Conservation (phyloP, 2,797 vertebrate genomes). For the Dromococcyx pavoninus region DNA sequence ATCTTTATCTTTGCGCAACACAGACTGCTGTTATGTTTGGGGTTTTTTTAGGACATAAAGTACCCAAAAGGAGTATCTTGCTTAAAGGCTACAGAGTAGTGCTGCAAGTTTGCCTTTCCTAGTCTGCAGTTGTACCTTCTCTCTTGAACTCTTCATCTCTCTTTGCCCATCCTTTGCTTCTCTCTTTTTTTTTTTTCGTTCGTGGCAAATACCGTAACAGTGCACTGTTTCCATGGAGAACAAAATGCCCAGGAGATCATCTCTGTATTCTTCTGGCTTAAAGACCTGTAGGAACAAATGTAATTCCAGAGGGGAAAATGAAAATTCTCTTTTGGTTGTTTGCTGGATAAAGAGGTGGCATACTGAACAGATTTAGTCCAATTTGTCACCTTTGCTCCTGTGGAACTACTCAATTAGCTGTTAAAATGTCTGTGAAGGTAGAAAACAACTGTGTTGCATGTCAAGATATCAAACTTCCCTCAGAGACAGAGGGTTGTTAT, state of each 20-base stretch:
- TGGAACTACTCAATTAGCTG: background rate
- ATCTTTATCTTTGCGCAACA: background rate
- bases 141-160: background rate
- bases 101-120: background rate
- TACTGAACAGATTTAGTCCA: fast-evolving
- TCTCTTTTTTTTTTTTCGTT: background rate
- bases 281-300: background rate
- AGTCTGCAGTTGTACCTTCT: background rate
- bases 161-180: background rate
- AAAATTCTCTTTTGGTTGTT: background rate
- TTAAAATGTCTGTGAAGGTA: background rate
- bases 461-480: background rate
- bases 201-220: background rate
- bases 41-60: slow-evolving; percentile 16
- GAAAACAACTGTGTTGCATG: background rate
- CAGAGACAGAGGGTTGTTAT: background rate
- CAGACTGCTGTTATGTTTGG: background rate
- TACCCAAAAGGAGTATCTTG: background rate
- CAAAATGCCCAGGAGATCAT: background rate
- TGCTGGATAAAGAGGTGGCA: background rate
- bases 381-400: background rate
- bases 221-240: background rate
- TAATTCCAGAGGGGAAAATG: background rate
- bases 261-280: background rate
- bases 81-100: background rate